Conservation (phyloP, 2,888 invertebrate species). For the Chalcosyrphus nemorum region DNA sequence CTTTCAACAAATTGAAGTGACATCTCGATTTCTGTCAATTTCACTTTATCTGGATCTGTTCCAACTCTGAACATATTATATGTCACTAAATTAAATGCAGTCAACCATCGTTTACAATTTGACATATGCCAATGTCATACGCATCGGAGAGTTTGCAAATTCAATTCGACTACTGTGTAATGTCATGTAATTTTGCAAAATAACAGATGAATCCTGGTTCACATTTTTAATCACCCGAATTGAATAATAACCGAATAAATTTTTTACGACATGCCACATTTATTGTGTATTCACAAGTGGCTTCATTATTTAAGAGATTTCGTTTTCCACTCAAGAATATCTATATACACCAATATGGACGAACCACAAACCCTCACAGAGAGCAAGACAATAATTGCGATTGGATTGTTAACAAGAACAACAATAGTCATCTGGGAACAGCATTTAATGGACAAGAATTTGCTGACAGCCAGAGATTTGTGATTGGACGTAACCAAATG, state of each 20-base stretch:
- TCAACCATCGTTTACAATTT: slow-evolving; percentile 27
- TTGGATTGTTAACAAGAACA: slow-evolving; percentile 59
- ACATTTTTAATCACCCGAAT: slow-evolving; percentile 9
- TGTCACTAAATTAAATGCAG: slow-evolving; percentile 10
- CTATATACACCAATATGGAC: neutral
- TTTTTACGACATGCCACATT: slow-evolving; percentile 30
- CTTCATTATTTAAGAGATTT: slow-evolving; percentile 14
- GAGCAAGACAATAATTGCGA: slow-evolving; percentile 48
- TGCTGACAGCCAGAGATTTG: slow-evolving; percentile 59
- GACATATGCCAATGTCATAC: slow-evolving; percentile 36
- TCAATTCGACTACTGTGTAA: slow-evolving; percentile 21
- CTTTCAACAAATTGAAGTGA: neutral
- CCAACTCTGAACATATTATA: slow-evolving; percentile 11
- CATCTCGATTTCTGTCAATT: slow-evolving; percentile 21
- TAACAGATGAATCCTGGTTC: neutral
- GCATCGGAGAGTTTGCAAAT: slow-evolving; percentile 38
- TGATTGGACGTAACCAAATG: slow-evolving; percentile 49
- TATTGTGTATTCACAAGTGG: slow-evolving; percentile 34
- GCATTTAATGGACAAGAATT: slow-evolving; percentile 51
- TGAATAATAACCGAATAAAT: slow-evolving; percentile 15
- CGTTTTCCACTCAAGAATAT: neutral
- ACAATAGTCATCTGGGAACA: slow-evolving; percentile 49
- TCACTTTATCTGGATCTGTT: slow-evolving; percentile 41
- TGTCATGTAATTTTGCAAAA: neutral
- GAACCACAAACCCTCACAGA: neutral